A percentile compares a stretch with the other conserved stretches of the same genome.
Evolutionary conservation across 2,797 vertebrate species (phyloP).

Genomic region (Tragelaphus eurycerus): DNA sequence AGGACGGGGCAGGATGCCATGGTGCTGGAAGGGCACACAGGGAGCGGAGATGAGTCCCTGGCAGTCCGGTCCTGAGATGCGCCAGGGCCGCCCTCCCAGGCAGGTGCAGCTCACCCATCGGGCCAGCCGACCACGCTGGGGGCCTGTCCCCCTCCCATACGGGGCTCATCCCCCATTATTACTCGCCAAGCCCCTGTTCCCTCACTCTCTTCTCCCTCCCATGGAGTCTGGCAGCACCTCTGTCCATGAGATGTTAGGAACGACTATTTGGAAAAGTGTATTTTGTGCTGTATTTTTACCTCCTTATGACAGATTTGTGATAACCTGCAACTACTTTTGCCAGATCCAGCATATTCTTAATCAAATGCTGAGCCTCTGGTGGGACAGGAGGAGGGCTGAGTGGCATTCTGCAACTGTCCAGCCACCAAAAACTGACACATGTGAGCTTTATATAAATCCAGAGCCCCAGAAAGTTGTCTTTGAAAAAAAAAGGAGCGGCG

Average conservation of each 20-base stretch:
- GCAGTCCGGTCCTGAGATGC: neutral
- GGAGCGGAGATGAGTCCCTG: neutral
- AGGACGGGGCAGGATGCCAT: conserved; percentile 65
- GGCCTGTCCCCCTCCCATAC: rapidly evolving
- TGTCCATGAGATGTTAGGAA: neutral
- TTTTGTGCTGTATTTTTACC: neutral
- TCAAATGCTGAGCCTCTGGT: neutral
- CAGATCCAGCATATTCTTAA: neutral
- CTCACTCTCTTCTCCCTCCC: too few species aligned
- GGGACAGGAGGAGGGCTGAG: neutral
- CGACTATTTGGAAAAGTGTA: neutral
- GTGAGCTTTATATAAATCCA: conserved; percentile 51
- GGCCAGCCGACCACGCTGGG: rapidly evolving
- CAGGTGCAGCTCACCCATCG: rapidly evolving
- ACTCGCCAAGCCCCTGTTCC: neutral
- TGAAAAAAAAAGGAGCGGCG: neutral
- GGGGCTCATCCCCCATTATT: too few species aligned
- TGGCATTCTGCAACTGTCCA: neutral
- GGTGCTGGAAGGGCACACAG: neutral
- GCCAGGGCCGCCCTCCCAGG: neutral
- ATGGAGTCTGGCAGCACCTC: rapidly evolving
- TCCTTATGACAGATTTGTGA: neutral
- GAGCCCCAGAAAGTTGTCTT: conserved; percentile 47
- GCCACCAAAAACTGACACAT: conserved; percentile 16
- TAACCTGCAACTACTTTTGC: neutral